A percentile compares a stretch with the other conserved stretches of the same genome.
Conservation (phyloP, 2,113 vertebrate genomes). For the Rana temporaria region DNA sequence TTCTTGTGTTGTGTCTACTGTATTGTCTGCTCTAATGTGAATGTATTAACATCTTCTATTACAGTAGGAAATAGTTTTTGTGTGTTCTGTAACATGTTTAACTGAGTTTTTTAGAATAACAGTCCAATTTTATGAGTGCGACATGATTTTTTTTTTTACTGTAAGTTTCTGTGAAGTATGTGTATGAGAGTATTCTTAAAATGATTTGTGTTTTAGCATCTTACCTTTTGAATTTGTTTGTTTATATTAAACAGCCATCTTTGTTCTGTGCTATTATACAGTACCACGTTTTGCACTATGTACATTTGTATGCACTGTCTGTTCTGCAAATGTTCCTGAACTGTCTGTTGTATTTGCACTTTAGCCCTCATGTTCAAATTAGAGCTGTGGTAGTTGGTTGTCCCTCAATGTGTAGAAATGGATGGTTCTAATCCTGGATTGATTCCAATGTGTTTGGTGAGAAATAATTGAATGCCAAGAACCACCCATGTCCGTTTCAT, state of each 20-base stretch:
- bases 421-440: background rate
- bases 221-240: background rate
- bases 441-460: background rate
- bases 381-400: background rate
- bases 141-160: no score
- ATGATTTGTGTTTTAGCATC: background rate
- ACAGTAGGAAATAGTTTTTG: no score
- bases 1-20: no score
- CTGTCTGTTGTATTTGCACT: background rate
- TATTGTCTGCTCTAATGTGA: no score
- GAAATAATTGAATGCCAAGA: background rate
- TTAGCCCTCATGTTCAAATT: background rate
- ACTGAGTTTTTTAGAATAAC: no score
- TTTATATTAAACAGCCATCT: background rate
- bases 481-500: background rate
- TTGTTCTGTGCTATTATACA: background rate
- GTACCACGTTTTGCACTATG: slow-evolving; percentile 15
- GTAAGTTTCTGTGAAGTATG: no score
- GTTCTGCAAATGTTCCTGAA: background rate
- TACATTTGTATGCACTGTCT: background rate
- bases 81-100: no score
- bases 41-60: no score
- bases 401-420: background rate
- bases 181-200: background rate
- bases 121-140: no score